phyloP scores from a whole-genome alignment of 2,888 invertebrate genomes.

The Sylvicola cinctus region DNA sequence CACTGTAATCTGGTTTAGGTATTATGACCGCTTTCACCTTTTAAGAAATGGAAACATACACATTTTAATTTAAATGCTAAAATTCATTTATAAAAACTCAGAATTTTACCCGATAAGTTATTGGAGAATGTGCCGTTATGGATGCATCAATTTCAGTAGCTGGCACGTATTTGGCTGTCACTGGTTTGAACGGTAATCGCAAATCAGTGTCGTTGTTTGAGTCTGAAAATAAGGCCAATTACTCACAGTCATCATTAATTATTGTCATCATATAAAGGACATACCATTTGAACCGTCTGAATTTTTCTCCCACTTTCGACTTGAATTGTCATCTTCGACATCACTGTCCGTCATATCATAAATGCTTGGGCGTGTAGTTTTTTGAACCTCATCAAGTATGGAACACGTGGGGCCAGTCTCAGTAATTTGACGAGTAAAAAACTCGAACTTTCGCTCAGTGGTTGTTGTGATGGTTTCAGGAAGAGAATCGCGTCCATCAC shows the following conservation, averaged over 20 bases:
- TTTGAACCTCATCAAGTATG: not conserved
- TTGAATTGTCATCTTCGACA: not conserved
- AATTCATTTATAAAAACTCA: not conserved
- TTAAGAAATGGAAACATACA: conserved; percentile 1
- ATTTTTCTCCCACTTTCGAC: not conserved
- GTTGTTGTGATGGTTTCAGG: too few species aligned
- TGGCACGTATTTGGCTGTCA: conserved; percentile 56
- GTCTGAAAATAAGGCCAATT: not conserved
- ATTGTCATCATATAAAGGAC: too few species aligned
- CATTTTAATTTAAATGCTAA: conserved; percentile 6
- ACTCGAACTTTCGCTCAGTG: too few species aligned
- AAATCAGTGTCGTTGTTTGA: conserved; percentile 46
- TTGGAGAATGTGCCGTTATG: conserved; percentile 53
- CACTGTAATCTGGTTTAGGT: conserved; percentile 53
- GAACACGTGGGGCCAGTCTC: not conserved
- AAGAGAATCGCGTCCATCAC: too few species aligned
- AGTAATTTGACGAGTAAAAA: too few species aligned
- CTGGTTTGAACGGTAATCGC: conserved; percentile 58
- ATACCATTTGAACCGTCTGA: too few species aligned
- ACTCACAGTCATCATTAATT: too few species aligned
- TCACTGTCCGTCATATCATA: conserved; percentile 14
- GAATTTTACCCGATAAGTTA: conserved; percentile 45
- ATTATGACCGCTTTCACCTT: conserved; percentile 33
- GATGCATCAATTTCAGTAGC: conserved; percentile 76
- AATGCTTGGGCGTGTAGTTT: conserved; percentile 17